These are phyloP conservation scores for Otolemur crassicaudatus DNA, from an alignment of 2,797 vertebrate genomes.

Conservation along the genomic window DNA sequence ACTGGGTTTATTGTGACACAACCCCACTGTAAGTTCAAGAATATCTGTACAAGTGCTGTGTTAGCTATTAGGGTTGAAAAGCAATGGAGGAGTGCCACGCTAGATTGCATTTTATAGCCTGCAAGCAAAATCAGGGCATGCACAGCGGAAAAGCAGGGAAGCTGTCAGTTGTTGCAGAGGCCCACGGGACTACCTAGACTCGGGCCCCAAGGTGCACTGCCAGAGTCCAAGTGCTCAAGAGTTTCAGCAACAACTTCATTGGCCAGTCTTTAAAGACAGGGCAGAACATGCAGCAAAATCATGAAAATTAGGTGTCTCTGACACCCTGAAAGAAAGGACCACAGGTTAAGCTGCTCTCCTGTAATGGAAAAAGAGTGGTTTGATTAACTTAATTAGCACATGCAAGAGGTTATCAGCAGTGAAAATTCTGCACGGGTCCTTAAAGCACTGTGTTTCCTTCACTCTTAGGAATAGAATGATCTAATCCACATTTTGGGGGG, in stretches of 20 bases:
- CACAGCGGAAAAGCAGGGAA: neutral
- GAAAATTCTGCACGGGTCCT: neutral
- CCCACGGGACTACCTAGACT: neutral
- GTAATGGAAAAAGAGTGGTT: neutral
- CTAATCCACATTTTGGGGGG: neutral
- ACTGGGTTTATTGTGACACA: neutral
- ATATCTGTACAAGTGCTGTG: neutral
- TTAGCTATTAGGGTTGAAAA: neutral
- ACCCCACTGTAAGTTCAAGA: neutral
- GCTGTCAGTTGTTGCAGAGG: neutral
- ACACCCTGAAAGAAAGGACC: neutral
- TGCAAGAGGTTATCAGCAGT: neutral
- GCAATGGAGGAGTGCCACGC: neutral
- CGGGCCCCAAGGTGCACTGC: neutral
- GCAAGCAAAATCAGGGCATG: neutral
- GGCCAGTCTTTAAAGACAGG: conserved; percentile 43
- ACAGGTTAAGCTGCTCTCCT: neutral
- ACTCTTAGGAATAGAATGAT: neutral
- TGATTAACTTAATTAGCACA: neutral
- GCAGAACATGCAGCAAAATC: neutral
- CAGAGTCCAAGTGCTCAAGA: neutral
- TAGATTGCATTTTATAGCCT: neutral
- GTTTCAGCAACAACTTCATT: neutral
- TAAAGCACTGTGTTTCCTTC: neutral
- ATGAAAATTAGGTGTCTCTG: neutral